Percentiles rank a stretch among this genome's conserved stretches.
Conservation (phyloP, 2,113 vertebrate species). For the Corythaeola cristata region DNA sequence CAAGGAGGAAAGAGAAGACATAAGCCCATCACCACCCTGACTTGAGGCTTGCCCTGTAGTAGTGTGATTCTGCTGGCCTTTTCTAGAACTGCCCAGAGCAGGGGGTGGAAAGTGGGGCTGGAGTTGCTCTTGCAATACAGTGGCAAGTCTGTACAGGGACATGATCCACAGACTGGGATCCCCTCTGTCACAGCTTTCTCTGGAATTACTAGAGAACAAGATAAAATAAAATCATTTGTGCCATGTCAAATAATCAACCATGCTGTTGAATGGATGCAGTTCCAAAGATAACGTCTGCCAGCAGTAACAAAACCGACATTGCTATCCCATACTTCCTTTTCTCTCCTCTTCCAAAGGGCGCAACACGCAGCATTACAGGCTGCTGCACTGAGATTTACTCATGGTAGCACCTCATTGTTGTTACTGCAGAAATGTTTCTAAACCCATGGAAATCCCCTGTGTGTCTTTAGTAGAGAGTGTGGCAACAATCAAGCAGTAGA, state of each 20-base stretch:
- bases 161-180: background rate
- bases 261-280: background rate
- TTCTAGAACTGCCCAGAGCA: background rate
- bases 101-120: background rate
- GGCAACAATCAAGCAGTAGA: background rate
- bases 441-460: background rate
- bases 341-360: background rate
- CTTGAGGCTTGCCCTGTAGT: fast-evolving
- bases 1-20: background rate
- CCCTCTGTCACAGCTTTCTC: background rate
- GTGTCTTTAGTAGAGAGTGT: background rate
- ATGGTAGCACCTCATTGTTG: background rate
- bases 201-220: slow-evolving; percentile 40
- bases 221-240: slow-evolving; percentile 3
- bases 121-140: fast-evolving
- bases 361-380: background rate
- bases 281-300: background rate
- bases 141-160: background rate
- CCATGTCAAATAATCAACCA: background rate
- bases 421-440: background rate
- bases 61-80: background rate
- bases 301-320: background rate
- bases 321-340: background rate
- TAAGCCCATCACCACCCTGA: background rate
- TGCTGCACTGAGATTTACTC: background rate